Percentiles rank a stretch among this genome's conserved stretches.
Evolutionary conservation across 2,113 vertebrate genomes (phyloP).

Genomic region (Prietella phreatophila): DNA sequence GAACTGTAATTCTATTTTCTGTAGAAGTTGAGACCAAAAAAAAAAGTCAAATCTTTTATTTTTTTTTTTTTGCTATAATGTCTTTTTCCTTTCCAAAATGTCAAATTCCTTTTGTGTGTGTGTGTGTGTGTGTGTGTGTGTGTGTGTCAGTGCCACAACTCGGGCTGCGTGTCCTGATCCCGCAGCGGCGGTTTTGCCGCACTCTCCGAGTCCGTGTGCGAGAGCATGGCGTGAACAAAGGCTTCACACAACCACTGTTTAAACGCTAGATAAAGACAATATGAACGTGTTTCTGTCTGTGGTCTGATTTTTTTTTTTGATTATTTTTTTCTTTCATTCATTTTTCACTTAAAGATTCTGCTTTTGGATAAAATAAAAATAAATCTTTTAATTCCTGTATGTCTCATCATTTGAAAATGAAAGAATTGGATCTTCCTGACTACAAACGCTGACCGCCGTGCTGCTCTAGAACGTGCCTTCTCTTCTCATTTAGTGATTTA

Average conservation of each 20-base stretch:
- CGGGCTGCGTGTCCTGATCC: neutral
- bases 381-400: neutral
- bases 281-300: neutral
- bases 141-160: neutral
- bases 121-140: neutral
- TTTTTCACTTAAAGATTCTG: constrained; percentile 2
- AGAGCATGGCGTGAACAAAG: neutral
- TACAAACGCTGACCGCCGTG: neutral
- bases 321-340: neutral
- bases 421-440: neutral
- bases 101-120: neutral
- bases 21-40: neutral
- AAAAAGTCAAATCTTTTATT: neutral
- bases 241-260: constrained; percentile 3
- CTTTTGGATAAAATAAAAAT: constrained; percentile 19
- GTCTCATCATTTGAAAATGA: neutral
- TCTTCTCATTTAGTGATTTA: too few relatives aligned
- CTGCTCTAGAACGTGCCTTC: too few relatives aligned
- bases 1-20: neutral
- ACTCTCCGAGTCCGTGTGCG: neutral
- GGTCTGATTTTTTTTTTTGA: neutral
- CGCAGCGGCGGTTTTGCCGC: neutral
- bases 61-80: neutral
- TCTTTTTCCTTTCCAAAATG: too few relatives aligned
- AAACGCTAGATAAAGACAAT: neutral